Percentiles rank a stretch among this genome's conserved stretches.
Conservation (phyloP, 1,140 invertebrate species). For the Drosophila nasuta region DNA sequence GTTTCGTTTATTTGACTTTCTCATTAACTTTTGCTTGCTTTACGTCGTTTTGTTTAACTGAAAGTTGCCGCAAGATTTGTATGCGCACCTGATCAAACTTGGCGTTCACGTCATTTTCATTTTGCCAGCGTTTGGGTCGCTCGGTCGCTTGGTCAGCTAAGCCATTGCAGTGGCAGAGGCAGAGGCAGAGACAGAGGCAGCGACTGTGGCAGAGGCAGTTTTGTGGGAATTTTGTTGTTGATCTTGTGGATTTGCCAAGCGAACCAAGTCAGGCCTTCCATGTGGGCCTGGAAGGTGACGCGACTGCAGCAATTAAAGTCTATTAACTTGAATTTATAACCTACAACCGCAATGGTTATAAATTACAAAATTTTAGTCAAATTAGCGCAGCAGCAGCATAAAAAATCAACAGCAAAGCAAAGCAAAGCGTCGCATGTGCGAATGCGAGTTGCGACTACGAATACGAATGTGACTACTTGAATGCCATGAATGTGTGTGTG, state of each 20-base stretch:
- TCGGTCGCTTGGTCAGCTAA: constrained; percentile 52
- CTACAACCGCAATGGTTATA: constrained; percentile 49
- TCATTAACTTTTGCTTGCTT: constrained; percentile 81
- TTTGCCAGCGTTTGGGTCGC: constrained; percentile 62
- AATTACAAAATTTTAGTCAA: constrained; percentile 74
- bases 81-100: constrained; percentile 82
- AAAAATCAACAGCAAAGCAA: constrained; percentile 69
- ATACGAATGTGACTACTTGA: constrained; percentile 8
- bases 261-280: constrained; percentile 39
- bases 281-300: constrained; percentile 33
- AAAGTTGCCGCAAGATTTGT: constrained; percentile 81
- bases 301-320: constrained; percentile 61
- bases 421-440: constrained; percentile 25
- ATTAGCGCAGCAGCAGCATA: constrained; percentile 66
- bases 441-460: background rate
- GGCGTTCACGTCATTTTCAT: constrained; percentile 73
- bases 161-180: background rate
- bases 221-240: constrained; percentile 74
- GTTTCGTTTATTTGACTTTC: constrained; percentile 81
- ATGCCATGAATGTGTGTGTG: constrained; percentile 3
- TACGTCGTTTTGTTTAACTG: constrained; percentile 68
- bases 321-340: constrained; percentile 74
- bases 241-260: constrained; percentile 63
- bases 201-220: background rate
- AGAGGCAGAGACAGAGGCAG: background rate